Base-by-base conservation (phyloP, 2,888 invertebrate species). In the Hirtodrosophila trivittata region DNA sequence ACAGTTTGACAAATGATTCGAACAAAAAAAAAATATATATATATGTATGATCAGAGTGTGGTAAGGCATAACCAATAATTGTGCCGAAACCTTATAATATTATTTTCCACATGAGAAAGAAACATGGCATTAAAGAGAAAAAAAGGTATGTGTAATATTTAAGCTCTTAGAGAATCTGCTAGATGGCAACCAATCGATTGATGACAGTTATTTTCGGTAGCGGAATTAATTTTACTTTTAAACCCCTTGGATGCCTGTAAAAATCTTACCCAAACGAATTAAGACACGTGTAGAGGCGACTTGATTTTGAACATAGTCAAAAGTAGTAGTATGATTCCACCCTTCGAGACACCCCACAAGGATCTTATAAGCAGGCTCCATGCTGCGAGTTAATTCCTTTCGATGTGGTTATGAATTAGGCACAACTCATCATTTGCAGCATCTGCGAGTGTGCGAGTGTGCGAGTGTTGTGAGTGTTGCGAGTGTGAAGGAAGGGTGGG, bases 351-450 rank as follows among this genome's bases (percentile, higher is more conserved):
- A 56, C 38, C 57, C 47, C 35, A 9, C 38, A 66, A 72, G 70
- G 50, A 50, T 45, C 13, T 12, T 41, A 16, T 7, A 32, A 26
- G 39, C 51, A 49, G 46, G 69, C 78, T 71, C 72, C 86, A 86
- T 87, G 75, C 70, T 73, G 88, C 49, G 83, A 77, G 81, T 75
- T 86, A 89, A 88, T 88, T 86, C 89, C 87, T 70, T 80, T 87
- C 83, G 85, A 85, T 89, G 87, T 87, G 88, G 89, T 89, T 88
- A 87, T 89, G 88, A 88, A 88, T 89, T 88, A 86, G 87, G 83
- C 77, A 85, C 86, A 82, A 75, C 82, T 86, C 89, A 89, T 88
- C 89, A 88, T 87, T 88, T 89, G 89, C 89, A 88, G 88, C 75
- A 75, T 69, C 77, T 74, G 64, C 47, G 56, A 30, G 45, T 59